Conservation (phyloP, 2,113 vertebrate species). For the Saccopteryx bilineata region DNA sequence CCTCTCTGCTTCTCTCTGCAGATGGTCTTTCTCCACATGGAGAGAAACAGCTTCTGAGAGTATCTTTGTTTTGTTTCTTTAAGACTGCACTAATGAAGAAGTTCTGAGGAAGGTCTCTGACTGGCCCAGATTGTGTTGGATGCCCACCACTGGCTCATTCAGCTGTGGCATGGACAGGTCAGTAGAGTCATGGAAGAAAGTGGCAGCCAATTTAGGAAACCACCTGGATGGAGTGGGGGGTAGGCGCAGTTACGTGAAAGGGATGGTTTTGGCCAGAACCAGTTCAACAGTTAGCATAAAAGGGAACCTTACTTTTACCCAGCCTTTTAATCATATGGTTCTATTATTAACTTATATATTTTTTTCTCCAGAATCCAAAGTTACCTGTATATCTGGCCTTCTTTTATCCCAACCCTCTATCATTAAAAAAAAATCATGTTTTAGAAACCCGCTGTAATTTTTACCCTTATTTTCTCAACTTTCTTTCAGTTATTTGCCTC, state of each 20-base stretch:
- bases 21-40: not conserved
- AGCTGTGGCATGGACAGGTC: not conserved
- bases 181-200: not conserved
- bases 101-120: not conserved
- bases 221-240: no score
- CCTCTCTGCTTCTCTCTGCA: not conserved
- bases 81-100: not conserved
- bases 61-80: not conserved
- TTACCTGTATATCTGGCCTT: not conserved
- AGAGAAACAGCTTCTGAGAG: conserved; percentile 11
- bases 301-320: not conserved
- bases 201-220: not conserved
- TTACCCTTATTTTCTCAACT: not conserved
- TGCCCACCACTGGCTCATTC: not conserved
- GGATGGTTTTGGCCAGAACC: not conserved
- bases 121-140: not conserved
- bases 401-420: not conserved
- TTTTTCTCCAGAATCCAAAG: not conserved
- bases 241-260: not conserved
- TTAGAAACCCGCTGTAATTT: not conserved
- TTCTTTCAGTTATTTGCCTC: not conserved
- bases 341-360: not conserved
- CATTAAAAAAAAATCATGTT: not conserved
- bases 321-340: not conserved
- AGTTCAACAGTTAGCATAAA: not conserved